Conservation (phyloP, 2,888 invertebrate genomes). For the Vesta saturnalis region DNA sequence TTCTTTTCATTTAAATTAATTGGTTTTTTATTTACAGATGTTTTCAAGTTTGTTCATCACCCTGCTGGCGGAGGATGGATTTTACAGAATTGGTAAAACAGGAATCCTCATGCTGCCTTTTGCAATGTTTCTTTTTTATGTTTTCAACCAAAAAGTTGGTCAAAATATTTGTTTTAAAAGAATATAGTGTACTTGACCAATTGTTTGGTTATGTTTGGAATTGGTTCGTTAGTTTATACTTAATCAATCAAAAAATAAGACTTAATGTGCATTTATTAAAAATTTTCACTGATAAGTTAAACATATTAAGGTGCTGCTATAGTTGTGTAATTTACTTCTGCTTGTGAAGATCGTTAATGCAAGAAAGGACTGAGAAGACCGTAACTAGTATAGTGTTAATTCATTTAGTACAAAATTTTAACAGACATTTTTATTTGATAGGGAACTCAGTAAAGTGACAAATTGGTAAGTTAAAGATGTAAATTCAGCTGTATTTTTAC, state of each 20-base stretch:
- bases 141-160: background rate
- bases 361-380: slow-evolving; percentile 19
- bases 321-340: background rate
- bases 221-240: background rate
- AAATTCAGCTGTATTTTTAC: slow-evolving; percentile 37
- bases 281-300: background rate
- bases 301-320: background rate
- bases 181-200: background rate
- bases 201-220: slow-evolving; percentile 4
- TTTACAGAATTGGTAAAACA: slow-evolving; percentile 6
- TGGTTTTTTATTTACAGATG: slow-evolving; percentile 29
- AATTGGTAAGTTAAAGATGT: slow-evolving; percentile 42
- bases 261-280: background rate
- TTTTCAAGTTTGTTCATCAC: background rate
- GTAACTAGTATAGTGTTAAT: slow-evolving; percentile 16
- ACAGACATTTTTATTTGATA: slow-evolving; percentile 15
- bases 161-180: background rate
- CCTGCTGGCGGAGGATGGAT: background rate
- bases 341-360: slow-evolving; percentile 12
- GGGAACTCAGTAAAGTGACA: slow-evolving; percentile 29
- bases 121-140: background rate
- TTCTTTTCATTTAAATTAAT: slow-evolving; percentile 17
- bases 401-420: slow-evolving; percentile 22
- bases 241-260: background rate
- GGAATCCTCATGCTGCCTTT: background rate